A percentile compares a stretch with the other conserved stretches of the same genome.
Evolutionary conservation across 2,888 invertebrate species (phyloP).

Genomic region (Dinocampus coccinellae): DNA sequence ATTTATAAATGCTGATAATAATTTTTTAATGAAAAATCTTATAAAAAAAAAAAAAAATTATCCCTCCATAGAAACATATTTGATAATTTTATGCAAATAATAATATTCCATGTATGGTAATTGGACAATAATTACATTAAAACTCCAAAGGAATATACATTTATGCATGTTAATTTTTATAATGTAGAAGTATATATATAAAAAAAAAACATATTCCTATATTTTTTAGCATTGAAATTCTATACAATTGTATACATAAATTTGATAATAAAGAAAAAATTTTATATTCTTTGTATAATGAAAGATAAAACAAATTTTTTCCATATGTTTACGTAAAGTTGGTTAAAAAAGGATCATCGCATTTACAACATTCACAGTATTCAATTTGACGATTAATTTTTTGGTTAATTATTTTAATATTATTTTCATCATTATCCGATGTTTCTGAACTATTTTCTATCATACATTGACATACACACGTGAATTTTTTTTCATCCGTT

Average conservation of each 20-base stretch:
- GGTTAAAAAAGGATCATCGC: not conserved
- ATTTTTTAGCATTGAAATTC: not conserved
- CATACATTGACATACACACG: too few species aligned
- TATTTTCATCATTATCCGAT: too few species aligned
- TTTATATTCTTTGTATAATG: not conserved
- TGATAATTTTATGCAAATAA: not conserved
- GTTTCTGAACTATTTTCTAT: too few species aligned
- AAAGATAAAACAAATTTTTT: not conserved
- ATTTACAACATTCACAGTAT: slow-evolving; percentile 54
- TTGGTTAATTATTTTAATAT: not conserved
- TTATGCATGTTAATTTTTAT: not conserved
- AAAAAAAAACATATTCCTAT: not conserved
- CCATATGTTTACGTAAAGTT: not conserved
- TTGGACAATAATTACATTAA: not conserved
- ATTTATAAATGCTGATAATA: too few species aligned
- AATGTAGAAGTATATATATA: too few species aligned
- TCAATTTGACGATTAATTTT: slow-evolving; percentile 49
- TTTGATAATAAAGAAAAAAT: not conserved
- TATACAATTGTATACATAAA: not conserved
- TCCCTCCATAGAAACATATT: too few species aligned
- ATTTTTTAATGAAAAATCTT: too few species aligned
- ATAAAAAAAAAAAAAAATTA: too few species aligned
- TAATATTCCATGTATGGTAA: not conserved
- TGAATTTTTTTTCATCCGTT: too few species aligned
- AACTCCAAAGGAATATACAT: not conserved